Evolutionary conservation across 2,113 vertebrate genomes (phyloP).

Genomic region (Albula glossodonta): DNA sequence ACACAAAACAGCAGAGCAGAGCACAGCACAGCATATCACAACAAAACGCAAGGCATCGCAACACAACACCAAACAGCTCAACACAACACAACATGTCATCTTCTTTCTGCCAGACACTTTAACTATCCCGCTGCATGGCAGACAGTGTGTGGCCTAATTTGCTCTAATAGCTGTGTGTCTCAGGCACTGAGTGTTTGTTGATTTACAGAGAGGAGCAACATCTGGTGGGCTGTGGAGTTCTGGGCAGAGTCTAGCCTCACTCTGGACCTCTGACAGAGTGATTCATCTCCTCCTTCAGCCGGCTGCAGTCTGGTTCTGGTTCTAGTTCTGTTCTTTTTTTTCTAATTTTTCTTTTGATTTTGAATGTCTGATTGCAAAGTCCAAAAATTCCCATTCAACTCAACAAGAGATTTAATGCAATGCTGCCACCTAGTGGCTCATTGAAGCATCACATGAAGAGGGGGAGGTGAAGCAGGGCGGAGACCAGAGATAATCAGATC

Average conservation of each 20-base stretch:
- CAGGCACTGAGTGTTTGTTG: neutral
- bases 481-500: no score
- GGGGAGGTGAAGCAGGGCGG: no score
- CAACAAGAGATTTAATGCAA: no score
- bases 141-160: neutral
- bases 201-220: neutral
- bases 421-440: no score
- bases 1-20: no score
- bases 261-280: neutral
- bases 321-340: neutral
- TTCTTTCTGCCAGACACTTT: neutral
- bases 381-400: no score
- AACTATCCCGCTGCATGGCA: neutral
- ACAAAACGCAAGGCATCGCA: no score
- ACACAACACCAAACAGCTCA: neutral
- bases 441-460: no score
- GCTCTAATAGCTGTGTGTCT: neutral
- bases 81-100: neutral
- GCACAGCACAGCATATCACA: no score
- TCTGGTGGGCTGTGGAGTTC: neutral
- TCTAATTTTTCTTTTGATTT: no score
- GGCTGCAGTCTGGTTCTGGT: neutral
- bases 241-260: neutral
- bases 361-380: no score
- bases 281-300: neutral